Percentiles rank a stretch among this genome's conserved stretches.
Evolutionary conservation across 2,797 vertebrate species (phyloP).

Genomic region (Menidia menidia): DNA sequence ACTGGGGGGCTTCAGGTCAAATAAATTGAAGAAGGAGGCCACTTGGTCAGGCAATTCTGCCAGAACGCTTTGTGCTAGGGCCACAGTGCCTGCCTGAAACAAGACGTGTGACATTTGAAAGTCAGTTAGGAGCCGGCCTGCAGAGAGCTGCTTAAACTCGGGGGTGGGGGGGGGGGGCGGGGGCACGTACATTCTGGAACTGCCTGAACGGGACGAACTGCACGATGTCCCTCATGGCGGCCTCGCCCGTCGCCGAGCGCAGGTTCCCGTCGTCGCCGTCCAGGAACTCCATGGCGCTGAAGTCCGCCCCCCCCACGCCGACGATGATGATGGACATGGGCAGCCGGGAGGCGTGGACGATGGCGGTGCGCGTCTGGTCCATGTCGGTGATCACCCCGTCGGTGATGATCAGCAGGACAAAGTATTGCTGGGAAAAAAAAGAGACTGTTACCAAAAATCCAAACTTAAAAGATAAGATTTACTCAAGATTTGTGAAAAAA

Average conservation of each 20-base stretch:
- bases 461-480: not conserved
- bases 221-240: slow-evolving; percentile 92
- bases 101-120: slow-evolving; percentile 60
- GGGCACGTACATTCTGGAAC: slow-evolving; percentile 90
- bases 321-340: slow-evolving; percentile 97
- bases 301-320: slow-evolving; percentile 95
- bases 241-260: slow-evolving; percentile 83
- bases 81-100: slow-evolving; percentile 87
- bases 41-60: slow-evolving; percentile 94
- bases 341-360: slow-evolving; percentile 90
- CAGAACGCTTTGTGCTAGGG: slow-evolving; percentile 90
- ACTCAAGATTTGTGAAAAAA: not conserved
- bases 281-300: slow-evolving; percentile 93
- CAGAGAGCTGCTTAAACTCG: not conserved
- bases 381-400: slow-evolving; percentile 98
- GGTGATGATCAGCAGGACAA: slow-evolving; percentile 94
- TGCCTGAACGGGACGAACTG: slow-evolving; percentile 97
- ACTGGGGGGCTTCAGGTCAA: slow-evolving; percentile 88
- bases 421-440: slow-evolving; percentile 89
- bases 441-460: too few relatives aligned
- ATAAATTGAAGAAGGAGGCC: slow-evolving; percentile 90
- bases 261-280: slow-evolving; percentile 90
- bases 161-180: too few relatives aligned
- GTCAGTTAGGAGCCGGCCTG: not conserved
- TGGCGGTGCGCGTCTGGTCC: slow-evolving; percentile 89